Evolutionary conservation across 2,113 vertebrate species (phyloP), one percentile per base, ranked within the genome.

Genomic region (Megaceryle maxima): DNA sequence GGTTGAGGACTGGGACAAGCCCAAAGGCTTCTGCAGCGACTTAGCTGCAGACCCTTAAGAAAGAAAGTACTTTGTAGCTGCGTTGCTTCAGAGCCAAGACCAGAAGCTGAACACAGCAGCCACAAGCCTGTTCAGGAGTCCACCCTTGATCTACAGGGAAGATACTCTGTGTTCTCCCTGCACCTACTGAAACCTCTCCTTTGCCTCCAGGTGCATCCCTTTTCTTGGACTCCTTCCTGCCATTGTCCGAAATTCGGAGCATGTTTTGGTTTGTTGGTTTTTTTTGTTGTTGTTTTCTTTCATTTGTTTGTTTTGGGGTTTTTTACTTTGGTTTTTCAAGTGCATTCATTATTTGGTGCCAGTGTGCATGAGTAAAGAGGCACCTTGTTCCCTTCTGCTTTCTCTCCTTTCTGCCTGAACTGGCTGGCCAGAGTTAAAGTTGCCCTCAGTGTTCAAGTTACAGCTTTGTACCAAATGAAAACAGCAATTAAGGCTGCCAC

Each of bases 401-500:
- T 84, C 62, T 91, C 81, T 77, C 69, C 59, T 93, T 94, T 82
- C 74, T 43, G 10, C n/a, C 48, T 62, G 53, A 92, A 68, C 31
- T 86, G 75, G 29, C 80, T 92, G 90, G 79, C 82, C 72, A 81
- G 82, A 83, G 86, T 94, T 88, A 62, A 95, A 87, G 92, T 94
- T 91, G 86, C 69, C 81, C 84, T 96, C 24, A 3, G 83, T 87
- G 91, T 90, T 87, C 48, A 88, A 95, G 91, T 84, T 96, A 91
- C 80, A 82, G 69, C 90, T 95, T 86, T 91, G 92, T 83, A 96
- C 89, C 78, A 96, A 96, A 96, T 84, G 95, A 93, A 95, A 96
- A 96, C 77, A 97, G 96, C 95, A 96, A 96, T 96, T 96, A 97
- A 93, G 68, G 77, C 96, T 97, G 97, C 97, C 97, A 97, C 86